Percentiles rank a stretch among this genome's conserved stretches.
Conservation (phyloP, 2,113 vertebrate genomes). For the Aix galericulata region DNA sequence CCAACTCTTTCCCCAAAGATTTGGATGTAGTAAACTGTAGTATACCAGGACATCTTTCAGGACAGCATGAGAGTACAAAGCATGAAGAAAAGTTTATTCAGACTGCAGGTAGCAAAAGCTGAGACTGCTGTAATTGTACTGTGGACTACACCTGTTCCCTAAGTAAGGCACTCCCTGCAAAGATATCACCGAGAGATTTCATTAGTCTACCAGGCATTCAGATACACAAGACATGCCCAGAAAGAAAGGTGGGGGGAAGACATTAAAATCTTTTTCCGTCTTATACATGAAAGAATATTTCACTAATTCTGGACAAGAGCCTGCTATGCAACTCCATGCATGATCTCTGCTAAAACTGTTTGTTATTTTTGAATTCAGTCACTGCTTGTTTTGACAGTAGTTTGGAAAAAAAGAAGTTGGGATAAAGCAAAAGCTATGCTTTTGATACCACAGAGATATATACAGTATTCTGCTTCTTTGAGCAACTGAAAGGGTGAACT, state of each 20-base stretch:
- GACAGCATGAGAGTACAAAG: conserved; percentile 55
- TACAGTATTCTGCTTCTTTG: neutral
- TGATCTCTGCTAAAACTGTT: neutral
- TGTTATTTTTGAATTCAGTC: neutral
- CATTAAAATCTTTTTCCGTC: neutral
- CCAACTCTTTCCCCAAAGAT: conserved; percentile 52
- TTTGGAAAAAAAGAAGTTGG: neutral
- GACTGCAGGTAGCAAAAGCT: conserved; percentile 52
- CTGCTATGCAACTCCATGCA: neutral
- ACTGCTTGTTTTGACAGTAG: neutral
- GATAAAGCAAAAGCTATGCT: neutral
- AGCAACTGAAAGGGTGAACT: neutral
- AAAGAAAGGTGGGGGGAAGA: conserved; percentile 6
- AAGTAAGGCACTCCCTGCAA: conserved; percentile 60
- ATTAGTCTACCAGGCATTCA: conserved; percentile 56
- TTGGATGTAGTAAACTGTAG: conserved; percentile 35
- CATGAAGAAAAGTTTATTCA: conserved; percentile 64
- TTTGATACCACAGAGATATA: neutral
- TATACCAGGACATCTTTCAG: conserved; percentile 51
- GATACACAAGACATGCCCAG: conserved; percentile 13
- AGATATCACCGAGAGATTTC: conserved; percentile 56
- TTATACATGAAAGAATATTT: neutral
- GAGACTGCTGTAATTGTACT: conserved; percentile 49
- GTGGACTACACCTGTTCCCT: conserved; percentile 56
- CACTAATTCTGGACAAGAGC: neutral